Evolutionary conservation across 2,888 invertebrate species (phyloP), one percentile per base, ranked within the genome.

Genomic region (Platycnemis pennipes): DNA sequence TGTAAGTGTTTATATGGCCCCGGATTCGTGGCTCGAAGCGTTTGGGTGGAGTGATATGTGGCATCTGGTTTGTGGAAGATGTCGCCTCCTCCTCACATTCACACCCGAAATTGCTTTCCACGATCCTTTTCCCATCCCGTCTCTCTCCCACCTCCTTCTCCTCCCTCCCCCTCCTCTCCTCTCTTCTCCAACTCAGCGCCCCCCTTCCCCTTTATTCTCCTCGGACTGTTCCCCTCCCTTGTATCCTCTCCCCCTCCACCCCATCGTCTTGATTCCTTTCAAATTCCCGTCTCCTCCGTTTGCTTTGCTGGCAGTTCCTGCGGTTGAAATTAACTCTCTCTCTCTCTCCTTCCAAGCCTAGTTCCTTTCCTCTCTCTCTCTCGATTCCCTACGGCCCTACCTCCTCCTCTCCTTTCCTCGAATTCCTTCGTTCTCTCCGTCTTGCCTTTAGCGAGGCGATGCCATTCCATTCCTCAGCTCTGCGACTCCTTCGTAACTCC

Each of bases 1-100:
- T n/a, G 37, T 3, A 49, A 88, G 88, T n/a, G n/a, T 88, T 49
- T 49, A 42, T 86, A 42, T 42, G 26, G 49, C n/a, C 37, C 56
- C 37, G 89, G 56, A 89, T 88, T 88, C 31, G 88, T 49, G 88
- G 53, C 53, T 46, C 26, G 88, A n/a, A 53, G 53, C 88, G n/a
- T 46, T 53, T 42, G 42, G 37, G 37, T 56, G 37, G 89, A 53
- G 53, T 89, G 56, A 56, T 56, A 56, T 56, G 89, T 42, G 89
- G 89, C 56, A 89, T 22, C 56, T 89, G 89, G 56, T 56, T 89
- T 89, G 89, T 11, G 16, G 19, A 56, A 53, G 88, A 45, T 53
- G 88, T 88, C 88, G 31, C 88, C 49, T 88, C 88, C 49, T 63
- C 63, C 49, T 49, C 88, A 7, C 49, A 63, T 88, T 53, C 88